These are phyloP conservation scores for Geodia barretti DNA, from an alignment of 37 sponge, comb jelly and placozoan species.

Conservation along the genomic window DNA sequence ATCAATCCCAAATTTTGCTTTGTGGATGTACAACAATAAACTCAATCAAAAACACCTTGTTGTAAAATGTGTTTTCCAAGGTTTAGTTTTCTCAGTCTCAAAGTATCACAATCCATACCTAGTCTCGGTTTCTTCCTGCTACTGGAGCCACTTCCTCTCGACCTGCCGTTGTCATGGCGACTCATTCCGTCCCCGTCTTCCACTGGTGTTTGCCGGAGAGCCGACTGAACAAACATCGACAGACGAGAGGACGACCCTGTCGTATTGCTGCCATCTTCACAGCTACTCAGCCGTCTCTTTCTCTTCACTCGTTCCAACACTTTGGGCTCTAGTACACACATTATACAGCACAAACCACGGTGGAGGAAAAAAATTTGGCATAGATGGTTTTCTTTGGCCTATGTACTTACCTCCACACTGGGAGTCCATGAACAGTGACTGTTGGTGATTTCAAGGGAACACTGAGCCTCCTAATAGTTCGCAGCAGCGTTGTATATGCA, in stretches of 20 bases:
- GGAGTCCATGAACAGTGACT: background rate
- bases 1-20: background rate
- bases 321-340: background rate
- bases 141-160: background rate
- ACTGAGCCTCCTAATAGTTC: background rate
- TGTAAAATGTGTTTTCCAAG: too few relatives aligned
- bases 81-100: background rate
- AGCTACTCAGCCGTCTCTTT: background rate
- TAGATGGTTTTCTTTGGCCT: too few relatives aligned
- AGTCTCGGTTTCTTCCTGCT: background rate
- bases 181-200: background rate
- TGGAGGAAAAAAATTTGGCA: too few relatives aligned
- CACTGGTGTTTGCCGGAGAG: background rate
- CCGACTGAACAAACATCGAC: background rate
- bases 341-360: too few relatives aligned
- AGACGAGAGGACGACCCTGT: background rate
- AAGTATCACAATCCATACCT: background rate
- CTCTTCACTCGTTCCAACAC: slow-evolving; percentile 1
- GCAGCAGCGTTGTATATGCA: too few relatives aligned
- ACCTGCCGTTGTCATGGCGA: too few relatives aligned
- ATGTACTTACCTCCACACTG: background rate
- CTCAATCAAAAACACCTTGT: background rate
- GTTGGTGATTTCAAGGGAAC: background rate
- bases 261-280: background rate
- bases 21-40: background rate